Base-by-base conservation (phyloP, 1,140 invertebrate genomes). In the Cyclargus thomasi region DNA sequence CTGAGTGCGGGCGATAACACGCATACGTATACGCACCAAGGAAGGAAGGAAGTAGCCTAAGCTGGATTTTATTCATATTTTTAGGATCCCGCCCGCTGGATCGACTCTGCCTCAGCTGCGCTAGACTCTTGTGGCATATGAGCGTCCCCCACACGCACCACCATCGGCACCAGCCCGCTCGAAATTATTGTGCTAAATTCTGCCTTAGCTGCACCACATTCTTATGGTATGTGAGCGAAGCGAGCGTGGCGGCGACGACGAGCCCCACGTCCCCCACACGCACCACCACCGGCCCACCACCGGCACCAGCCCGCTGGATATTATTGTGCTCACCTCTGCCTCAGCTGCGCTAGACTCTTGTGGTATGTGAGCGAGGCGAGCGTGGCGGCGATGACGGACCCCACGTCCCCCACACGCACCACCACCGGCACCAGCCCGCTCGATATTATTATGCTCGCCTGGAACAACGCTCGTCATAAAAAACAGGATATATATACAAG, bases 301-400 rank as follows among this genome's bases (percentile, higher is more conserved):
- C n/a, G 88, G 86, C n/a, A 91, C 72, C 65, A 88, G 71, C 0
- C 90, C 2, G 29, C 8, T 7, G 2, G 14, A 4, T 16, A 16
- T 53, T 10, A 7, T 53, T 16, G 16, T 11, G 39, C 2, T 6
- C 2, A 83, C 78, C 74, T 74, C 69, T 82, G 74, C 10, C 76
- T 55, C 8, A 74, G 71, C 8, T 67, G 62, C 8, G 70, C 67
- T 67, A 81, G 67, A 1, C 78, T 75, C n/a, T 77, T 76, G 8
- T 81, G 82, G 76, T 91, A 91, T 17, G 88, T 85, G 71, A 81
- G 71, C 6, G 90, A 91, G 16, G 87, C 88, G 21, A 91, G 81
- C n/a, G 87, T 84, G 65, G 88, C 88, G 4, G 90, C 88, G 53
- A 88, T 84, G 67, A 91, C 79, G 16, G 88, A 90, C 10, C 90